Evolutionary conservation across 1,140 invertebrate species (phyloP).

Genomic region (Drosophila insularis): DNA sequence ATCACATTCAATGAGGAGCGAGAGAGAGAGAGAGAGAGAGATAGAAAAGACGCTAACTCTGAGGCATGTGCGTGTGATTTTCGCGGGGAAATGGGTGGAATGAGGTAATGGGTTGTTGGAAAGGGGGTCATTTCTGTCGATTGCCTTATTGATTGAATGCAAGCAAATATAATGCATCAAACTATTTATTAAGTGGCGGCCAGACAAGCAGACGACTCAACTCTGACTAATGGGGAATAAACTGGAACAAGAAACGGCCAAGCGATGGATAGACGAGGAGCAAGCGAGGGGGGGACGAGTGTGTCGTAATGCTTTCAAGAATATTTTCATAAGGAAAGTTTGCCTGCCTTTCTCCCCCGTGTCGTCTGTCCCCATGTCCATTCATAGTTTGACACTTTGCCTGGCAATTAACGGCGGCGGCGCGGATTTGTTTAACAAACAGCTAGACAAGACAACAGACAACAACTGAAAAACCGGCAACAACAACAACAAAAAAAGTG

Average conservation of each 20-base stretch:
- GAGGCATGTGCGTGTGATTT: slow-evolving; percentile 10
- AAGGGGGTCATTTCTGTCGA: slow-evolving; percentile 10
- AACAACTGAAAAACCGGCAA: slow-evolving; percentile 30
- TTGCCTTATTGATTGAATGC: slow-evolving; percentile 72
- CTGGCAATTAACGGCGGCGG: slow-evolving; percentile 71
- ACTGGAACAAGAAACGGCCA: slow-evolving; percentile 34
- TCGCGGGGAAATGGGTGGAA: not conserved
- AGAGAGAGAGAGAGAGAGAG: not conserved
- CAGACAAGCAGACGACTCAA: slow-evolving; percentile 60
- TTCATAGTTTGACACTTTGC: slow-evolving; percentile 62
- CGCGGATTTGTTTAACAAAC: slow-evolving; percentile 77
- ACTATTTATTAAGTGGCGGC: slow-evolving; percentile 75
- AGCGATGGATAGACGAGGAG: not conserved
- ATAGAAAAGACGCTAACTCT: not conserved
- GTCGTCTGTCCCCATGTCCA: not conserved
- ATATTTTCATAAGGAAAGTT: slow-evolving; percentile 42
- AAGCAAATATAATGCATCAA: slow-evolving; percentile 72
- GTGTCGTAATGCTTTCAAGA: slow-evolving; percentile 59
- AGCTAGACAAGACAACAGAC: slow-evolving; percentile 45
- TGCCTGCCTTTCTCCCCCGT: slow-evolving; percentile 11
- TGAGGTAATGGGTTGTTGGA: not conserved
- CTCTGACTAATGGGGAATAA: slow-evolving; percentile 57
- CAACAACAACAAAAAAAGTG: slow-evolving; percentile 52
- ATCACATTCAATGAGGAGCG: not conserved
- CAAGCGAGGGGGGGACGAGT: not conserved